These are phyloP conservation scores for Mirounga angustirostris DNA, from an alignment of 2,113 vertebrate genomes.

Conservation along the genomic window DNA sequence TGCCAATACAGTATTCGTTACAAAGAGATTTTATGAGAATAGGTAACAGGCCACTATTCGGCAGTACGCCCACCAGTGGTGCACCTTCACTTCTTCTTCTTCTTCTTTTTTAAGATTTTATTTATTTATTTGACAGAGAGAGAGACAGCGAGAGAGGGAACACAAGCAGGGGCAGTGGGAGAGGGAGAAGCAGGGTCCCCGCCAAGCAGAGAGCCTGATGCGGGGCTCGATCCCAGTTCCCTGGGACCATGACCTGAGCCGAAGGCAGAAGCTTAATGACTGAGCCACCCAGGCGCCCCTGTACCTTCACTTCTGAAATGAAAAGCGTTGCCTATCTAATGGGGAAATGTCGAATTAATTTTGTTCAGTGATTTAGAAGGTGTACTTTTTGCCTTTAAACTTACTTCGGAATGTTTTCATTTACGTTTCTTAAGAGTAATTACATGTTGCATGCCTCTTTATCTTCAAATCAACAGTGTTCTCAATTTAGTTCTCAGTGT, in stretches of 20 bases:
- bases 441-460: background rate
- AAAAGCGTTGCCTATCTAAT: background rate
- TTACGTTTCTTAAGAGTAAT: constrained; percentile 15
- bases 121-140: too few relatives aligned
- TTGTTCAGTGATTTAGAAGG: constrained; percentile 8
- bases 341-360: constrained; percentile 18
- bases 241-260: too few relatives aligned
- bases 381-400: constrained; percentile 16
- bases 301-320: background rate
- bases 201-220: too few relatives aligned
- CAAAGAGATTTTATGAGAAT: background rate
- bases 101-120: too few relatives aligned
- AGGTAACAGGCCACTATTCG: background rate
- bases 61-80: background rate
- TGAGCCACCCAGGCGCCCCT: too few relatives aligned
- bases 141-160: too few relatives aligned
- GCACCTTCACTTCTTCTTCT: background rate
- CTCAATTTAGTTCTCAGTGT: background rate
- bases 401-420: background rate
- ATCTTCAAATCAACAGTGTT: background rate
- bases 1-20: background rate
- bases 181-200: too few relatives aligned
- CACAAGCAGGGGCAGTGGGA: too few relatives aligned
- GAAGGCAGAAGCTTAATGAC: too few relatives aligned
- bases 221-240: too few relatives aligned